These are phyloP conservation scores for Crax fasciolata DNA, from an alignment of 2,797 vertebrate species.

Conservation along the genomic window DNA sequence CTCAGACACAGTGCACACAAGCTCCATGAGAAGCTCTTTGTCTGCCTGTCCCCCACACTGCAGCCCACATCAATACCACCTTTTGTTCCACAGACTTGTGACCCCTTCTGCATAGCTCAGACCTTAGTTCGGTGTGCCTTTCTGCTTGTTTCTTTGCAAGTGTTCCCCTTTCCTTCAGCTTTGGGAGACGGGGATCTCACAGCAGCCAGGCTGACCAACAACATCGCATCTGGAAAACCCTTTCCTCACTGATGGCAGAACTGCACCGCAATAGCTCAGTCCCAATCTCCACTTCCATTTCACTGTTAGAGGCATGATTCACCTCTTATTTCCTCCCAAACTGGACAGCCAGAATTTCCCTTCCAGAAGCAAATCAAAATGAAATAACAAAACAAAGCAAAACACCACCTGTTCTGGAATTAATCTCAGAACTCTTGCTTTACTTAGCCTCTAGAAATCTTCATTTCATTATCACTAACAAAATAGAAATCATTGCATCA, in stretches of 20 bases:
- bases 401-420: not conserved
- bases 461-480: not conserved
- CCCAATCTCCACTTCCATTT: not conserved
- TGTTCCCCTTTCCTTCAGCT: not conserved
- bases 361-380: not conserved
- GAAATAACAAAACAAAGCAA: not conserved
- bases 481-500: not conserved
- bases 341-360: not conserved
- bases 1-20: rapidly evolving
- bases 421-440: not conserved
- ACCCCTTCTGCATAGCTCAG: not conserved
- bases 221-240: not conserved
- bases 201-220: not conserved
- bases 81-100: not conserved
- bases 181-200: not conserved
- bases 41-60: not conserved
- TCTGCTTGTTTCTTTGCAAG: not conserved
- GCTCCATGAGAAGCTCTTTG: not conserved
- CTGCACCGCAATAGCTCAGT: not conserved
- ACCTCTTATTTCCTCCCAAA: not conserved
- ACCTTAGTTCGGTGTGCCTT: not conserved
- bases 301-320: not conserved
- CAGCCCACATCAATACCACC: not conserved
- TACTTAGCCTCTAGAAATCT: not conserved
- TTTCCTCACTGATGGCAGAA: not conserved